A percentile compares a stretch with the other conserved stretches of the same genome.
Conservation (phyloP, 2,888 invertebrate species). For the Tetragnatha montana region DNA sequence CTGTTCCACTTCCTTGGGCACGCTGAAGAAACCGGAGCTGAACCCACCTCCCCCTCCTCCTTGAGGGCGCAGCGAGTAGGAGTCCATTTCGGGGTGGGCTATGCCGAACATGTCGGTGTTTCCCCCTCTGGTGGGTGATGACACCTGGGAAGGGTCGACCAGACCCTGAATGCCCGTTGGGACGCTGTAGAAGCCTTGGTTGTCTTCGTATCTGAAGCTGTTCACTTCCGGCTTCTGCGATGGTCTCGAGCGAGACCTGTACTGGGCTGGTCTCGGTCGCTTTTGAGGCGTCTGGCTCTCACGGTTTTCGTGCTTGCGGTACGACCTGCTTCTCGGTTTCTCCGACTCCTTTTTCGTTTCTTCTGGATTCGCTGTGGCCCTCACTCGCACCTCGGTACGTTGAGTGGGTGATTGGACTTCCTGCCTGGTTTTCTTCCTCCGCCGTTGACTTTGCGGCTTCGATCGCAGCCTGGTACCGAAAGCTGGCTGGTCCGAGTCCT, state of each 20-base stretch:
- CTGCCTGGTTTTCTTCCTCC: constrained; percentile 32
- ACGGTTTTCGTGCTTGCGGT: background rate
- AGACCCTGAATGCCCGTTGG: constrained; percentile 52
- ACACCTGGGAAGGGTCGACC: constrained; percentile 46
- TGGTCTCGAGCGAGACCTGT: background rate
- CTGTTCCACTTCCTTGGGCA: constrained; percentile 51
- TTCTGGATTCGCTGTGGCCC: constrained; percentile 4
- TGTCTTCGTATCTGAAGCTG: constrained; percentile 34
- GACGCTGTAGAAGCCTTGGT: constrained; percentile 53
- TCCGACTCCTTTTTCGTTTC: constrained; percentile 17
- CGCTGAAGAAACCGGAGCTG: constrained; percentile 60
- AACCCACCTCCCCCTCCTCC: constrained; percentile 41
- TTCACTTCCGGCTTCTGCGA: constrained; percentile 29
- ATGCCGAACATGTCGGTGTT: constrained; percentile 65
- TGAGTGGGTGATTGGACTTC: constrained; percentile 47
- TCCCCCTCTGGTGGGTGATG: constrained; percentile 1
- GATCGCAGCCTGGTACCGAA: constrained; percentile 59
- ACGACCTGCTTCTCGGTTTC: background rate
- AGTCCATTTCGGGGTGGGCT: constrained; percentile 53
- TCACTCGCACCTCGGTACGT: constrained; percentile 41
- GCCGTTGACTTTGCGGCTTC: constrained; percentile 14
- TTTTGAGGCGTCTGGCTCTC: constrained; percentile 14
- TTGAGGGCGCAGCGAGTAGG: constrained; percentile 52
- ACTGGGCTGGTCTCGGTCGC: constrained; percentile 2
- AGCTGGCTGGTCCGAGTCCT: constrained; percentile 46